A percentile compares a stretch with the other conserved stretches of the same genome.
Evolutionary conservation across 2,888 invertebrate species (phyloP).

Genomic region (Calameuta filiformis): DNA sequence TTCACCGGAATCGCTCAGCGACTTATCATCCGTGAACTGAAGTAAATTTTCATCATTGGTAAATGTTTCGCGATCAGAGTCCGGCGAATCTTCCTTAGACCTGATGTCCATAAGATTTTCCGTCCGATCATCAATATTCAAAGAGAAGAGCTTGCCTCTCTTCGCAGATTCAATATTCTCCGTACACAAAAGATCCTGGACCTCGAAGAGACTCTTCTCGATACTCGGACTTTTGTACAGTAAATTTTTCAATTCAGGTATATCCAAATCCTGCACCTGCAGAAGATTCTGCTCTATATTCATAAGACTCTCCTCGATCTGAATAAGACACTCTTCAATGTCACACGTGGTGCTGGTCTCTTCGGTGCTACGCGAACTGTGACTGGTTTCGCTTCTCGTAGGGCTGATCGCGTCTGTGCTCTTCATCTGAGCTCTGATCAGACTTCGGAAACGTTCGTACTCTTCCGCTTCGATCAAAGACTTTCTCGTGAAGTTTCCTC

Average conservation of each 20-base stretch:
- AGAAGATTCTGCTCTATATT: conserved; percentile 56
- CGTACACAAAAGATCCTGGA: conserved; percentile 44
- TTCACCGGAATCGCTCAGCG: conserved; percentile 23
- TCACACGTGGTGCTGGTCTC: conserved; percentile 41
- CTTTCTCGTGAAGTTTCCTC: conserved; percentile 4
- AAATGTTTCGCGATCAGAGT: conserved; percentile 1
- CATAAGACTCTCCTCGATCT: conserved; percentile 55
- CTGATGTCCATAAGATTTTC: conserved; percentile 22
- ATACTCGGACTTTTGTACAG: conserved; percentile 50
- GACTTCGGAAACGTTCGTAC: conserved; percentile 13
- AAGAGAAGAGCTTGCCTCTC: conserved; percentile 21
- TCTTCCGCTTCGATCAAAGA: conserved; percentile 3
- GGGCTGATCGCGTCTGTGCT: background rate
- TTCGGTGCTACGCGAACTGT: conserved; percentile 33
- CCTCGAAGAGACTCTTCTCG: conserved; percentile 45
- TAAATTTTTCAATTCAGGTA: conserved; percentile 52
- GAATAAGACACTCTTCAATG: conserved; percentile 55
- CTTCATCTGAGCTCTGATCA: background rate
- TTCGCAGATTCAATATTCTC: conserved; percentile 38
- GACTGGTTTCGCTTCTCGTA: conserved; percentile 16
- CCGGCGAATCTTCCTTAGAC: conserved; percentile 27
- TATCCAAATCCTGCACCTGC: conserved; percentile 54
- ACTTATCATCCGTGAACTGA: conserved; percentile 27
- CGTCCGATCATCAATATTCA: conserved; percentile 8
- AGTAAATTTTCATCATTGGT: conserved; percentile 27